A percentile compares a stretch with the other conserved stretches of the same genome.
These are phyloP conservation scores for Narcine bancroftii DNA, from an alignment of 2,113 vertebrate genomes.

Conservation along the genomic window DNA sequence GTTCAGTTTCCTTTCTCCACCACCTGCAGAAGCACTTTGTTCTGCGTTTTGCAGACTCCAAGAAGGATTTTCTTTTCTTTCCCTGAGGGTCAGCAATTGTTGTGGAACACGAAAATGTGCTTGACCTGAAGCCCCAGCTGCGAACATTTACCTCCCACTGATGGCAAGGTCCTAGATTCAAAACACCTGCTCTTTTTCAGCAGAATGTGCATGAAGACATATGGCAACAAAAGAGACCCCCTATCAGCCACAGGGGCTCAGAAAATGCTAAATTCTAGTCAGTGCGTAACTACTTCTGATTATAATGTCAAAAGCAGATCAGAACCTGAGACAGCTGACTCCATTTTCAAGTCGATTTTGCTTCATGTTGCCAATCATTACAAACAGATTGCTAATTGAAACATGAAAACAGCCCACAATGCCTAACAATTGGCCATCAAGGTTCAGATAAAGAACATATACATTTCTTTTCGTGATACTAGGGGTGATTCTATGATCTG, in stretches of 20 bases:
- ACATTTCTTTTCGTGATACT: not conserved
- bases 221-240: constrained; percentile 66
- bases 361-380: not conserved
- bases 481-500: not conserved
- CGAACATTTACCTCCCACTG: constrained; percentile 71
- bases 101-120: constrained; percentile 74
- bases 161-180: constrained; percentile 72
- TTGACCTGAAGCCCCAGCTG: constrained; percentile 75
- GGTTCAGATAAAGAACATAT: not conserved
- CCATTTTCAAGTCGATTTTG: constrained; percentile 1
- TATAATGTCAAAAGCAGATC: constrained; percentile 20
- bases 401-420: constrained; percentile 12
- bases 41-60: constrained; percentile 51
- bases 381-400: constrained; percentile 10
- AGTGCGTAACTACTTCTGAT: not conserved
- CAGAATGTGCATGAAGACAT: constrained; percentile 65
- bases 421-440: not conserved
- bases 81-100: constrained; percentile 54
- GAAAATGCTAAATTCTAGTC: not conserved
- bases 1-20: constrained; percentile 44
- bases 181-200: constrained; percentile 72
- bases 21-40: constrained; percentile 60
- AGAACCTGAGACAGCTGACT: not conserved
- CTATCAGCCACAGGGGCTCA: constrained; percentile 66
- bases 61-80: constrained; percentile 49